Evolutionary conservation across 2,888 invertebrate genomes (phyloP).

Genomic region (Athetis lepigone): DNA sequence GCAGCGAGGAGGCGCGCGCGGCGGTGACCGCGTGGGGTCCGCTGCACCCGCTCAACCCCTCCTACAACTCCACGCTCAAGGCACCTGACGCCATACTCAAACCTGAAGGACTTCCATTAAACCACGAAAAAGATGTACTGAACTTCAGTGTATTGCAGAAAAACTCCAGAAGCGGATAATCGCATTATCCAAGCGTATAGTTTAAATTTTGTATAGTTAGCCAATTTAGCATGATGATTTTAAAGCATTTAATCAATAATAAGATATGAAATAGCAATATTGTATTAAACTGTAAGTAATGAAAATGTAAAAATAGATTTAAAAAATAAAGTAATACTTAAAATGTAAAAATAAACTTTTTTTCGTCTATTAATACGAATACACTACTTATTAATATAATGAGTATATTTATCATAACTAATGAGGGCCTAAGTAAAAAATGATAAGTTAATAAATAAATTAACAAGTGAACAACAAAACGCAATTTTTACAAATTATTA

Average conservation of each 20-base stretch:
- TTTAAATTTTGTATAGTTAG: slow-evolving; percentile 12
- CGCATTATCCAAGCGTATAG: background rate
- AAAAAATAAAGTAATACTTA: too few relatives aligned
- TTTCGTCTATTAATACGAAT: too few relatives aligned
- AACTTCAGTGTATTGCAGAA: slow-evolving; percentile 48
- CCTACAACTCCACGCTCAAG: slow-evolving; percentile 75
- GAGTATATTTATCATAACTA: too few relatives aligned
- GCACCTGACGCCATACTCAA: slow-evolving; percentile 74
- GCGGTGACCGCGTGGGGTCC: slow-evolving; percentile 77
- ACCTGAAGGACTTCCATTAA: slow-evolving; percentile 79
- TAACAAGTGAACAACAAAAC: too few relatives aligned
- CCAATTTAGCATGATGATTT: slow-evolving; percentile 10
- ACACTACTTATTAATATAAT: too few relatives aligned
- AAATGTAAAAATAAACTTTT: too few relatives aligned
- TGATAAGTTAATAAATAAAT: too few relatives aligned
- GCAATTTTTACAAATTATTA: too few relatives aligned
- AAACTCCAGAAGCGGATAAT: slow-evolving; percentile 19
- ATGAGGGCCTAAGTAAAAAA: too few relatives aligned
- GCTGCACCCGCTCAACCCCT: slow-evolving; percentile 84
- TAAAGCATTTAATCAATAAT: background rate
- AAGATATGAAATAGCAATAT: too few relatives aligned
- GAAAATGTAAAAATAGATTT: too few relatives aligned
- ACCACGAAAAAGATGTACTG: slow-evolving; percentile 78
- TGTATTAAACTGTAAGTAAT: too few relatives aligned
- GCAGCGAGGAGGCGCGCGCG: slow-evolving; percentile 76